Base-by-base conservation (phyloP, 2,113 vertebrate genomes). In the Oncorhynchus kisutch region DNA sequence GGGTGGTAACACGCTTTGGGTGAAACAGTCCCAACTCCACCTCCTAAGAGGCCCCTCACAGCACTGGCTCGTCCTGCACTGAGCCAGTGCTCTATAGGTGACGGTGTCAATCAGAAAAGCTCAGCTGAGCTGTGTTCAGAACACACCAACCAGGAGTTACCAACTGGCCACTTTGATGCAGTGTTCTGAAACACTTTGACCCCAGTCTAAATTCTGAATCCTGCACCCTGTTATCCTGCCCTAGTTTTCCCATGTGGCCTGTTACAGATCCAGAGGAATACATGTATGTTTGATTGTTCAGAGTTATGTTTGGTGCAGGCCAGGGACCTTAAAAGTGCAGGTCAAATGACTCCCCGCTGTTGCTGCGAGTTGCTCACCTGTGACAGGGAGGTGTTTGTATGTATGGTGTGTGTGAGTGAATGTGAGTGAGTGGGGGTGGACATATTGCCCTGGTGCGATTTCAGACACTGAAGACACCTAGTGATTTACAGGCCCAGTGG, bases 401-500 rank as follows among this genome's bases (percentile, higher is more conserved):
- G 45, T 22, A 11, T 22, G 2, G 31, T 72, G 18, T 75, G 76
- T 73, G 72, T 64, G 59, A 78, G 68, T 64, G 72, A 65, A 20
- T 78, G 57, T 75, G 64, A 18, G 29, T 51, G 49, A 8, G 73
- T 29, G 45, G 16, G 29, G 66, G 22, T 25, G 81, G 87, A 88
- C 81, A 84, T 89, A 70, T 51, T 73, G 65, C 64, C 22, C 31
- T 0, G 4, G 82, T 85, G 89, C 83, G 72, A 88, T 59, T 57
- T 81, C 70, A 73, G 24, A 84, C 79, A 67, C 66, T 34, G 29
- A 67, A 67, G 31, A 20, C 29, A 64, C 27, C 29, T 34, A 8
- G 66, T 67, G 27, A 67, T 16, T 14, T 27, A n/a, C 66, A 34
- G 29, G 27, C 20, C 64, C 66, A 20, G 79, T 70, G 73, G 75